Conservation (phyloP, 1,140 invertebrate species). For the Ylistrum balloti region DNA sequence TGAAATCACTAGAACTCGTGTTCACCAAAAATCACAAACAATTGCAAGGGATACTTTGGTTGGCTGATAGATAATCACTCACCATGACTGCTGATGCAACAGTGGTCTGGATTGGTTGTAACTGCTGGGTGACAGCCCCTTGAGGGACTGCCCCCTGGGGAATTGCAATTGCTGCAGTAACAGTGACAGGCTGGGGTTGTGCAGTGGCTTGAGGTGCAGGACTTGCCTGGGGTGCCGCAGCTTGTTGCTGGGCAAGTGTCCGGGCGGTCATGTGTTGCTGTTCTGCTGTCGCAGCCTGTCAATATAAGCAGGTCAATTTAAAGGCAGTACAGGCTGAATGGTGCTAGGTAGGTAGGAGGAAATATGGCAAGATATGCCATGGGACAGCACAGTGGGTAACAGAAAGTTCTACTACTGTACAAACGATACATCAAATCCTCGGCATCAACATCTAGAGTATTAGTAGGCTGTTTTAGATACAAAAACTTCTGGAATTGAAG, state of each 20-base stretch:
- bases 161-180: constrained; percentile 60
- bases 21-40: constrained; percentile 16
- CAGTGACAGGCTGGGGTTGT: constrained; percentile 57
- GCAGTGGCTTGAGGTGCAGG: constrained; percentile 43
- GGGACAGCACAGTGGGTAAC: neutral
- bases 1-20: too few relatives aligned
- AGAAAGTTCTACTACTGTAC: too few relatives aligned
- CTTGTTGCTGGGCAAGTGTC: constrained; percentile 56
- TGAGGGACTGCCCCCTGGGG: constrained; percentile 65
- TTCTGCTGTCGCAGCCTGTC: constrained; percentile 63
- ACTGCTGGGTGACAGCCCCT: constrained; percentile 65
- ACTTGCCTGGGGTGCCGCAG: constrained; percentile 47
- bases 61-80: constrained; percentile 57
- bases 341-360: neutral
- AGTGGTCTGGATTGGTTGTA: constrained; percentile 74
- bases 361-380: neutral
- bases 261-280: constrained; percentile 62
- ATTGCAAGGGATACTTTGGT: neutral
- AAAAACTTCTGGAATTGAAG: too few relatives aligned
- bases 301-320: constrained; percentile 3
- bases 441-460: too few relatives aligned
- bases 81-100: constrained; percentile 74
- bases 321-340: neutral
- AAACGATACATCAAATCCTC: too few relatives aligned
- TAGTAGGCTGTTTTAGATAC: too few relatives aligned